Percentiles rank a stretch among this genome's conserved stretches.
phyloP scores from a whole-genome alignment of 2,797 vertebrate genomes.

The Poeciliopsis gracilis region DNA sequence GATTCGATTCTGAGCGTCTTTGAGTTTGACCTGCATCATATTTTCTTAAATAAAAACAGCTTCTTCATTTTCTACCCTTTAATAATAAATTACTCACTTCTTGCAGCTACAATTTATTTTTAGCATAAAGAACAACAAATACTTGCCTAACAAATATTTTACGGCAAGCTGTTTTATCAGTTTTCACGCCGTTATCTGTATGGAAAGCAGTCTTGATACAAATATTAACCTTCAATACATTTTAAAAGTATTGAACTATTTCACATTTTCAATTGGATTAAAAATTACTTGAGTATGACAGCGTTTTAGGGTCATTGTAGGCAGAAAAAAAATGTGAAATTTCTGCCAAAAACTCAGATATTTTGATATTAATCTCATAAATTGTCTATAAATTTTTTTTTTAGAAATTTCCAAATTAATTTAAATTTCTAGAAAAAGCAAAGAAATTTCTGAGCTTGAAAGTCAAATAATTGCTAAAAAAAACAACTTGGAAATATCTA shows the following conservation, averaged over 20 bases:
- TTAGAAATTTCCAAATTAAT: too few species aligned
- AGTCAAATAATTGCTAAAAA: too few species aligned
- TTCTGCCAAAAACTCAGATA: too few species aligned
- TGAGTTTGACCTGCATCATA: not conserved
- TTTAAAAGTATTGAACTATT: not conserved
- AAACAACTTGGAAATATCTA: too few species aligned
- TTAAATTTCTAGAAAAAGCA: too few species aligned
- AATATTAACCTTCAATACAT: not conserved
- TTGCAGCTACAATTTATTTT: not conserved
- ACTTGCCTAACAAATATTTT: not conserved
- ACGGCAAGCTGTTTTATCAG: not conserved
- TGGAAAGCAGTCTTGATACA: not conserved
- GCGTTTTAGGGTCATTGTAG: too few species aligned
- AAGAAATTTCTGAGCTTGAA: too few species aligned
- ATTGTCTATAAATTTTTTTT: too few species aligned
- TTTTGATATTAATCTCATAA: too few species aligned
- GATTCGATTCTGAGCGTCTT: not conserved
- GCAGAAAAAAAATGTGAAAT: too few species aligned
- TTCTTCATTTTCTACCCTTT: not conserved
- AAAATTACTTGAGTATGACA: too few species aligned
- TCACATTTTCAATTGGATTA: not conserved
- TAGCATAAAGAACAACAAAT: not conserved
- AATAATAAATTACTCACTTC: not conserved
- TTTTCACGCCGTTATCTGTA: not conserved
- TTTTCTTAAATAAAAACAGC: constrained; percentile 2